Evolutionary conservation across 1,140 invertebrate genomes (phyloP), one percentile per base, ranked within the genome.

Genomic region (Sycobia sp.): DNA sequence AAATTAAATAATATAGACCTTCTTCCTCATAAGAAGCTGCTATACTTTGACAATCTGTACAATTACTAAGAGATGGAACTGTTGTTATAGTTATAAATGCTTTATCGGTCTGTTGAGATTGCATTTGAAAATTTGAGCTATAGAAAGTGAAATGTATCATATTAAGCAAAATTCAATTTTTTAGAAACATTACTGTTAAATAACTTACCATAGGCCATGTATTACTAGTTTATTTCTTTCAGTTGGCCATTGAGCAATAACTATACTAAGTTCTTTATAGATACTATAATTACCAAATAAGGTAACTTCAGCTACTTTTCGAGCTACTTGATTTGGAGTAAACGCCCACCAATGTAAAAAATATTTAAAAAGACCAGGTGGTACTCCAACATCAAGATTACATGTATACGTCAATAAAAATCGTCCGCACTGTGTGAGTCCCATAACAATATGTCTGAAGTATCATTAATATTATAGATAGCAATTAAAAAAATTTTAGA

Each of bases 351-450:
- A 90, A 70, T 91, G 88, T 55, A 91, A 77, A 50, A 84, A 81
- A 70, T 90, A 91, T 73, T 84, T 86, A 66, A 79, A 82, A 29
- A 78, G 69, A 62, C 69, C 67, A 46, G 65, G 63, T 25, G 72
- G 80, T 69, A 74, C 73, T 32, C 75, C 73, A 60, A 85, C 86
- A 76, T 89, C 87, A 64, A 82, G 76, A 34, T 75, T 85, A 65
- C 86, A 86, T 8, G 90, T 91, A 76, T 96, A 96, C 55, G 93
- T 95, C 54, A 97, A 78, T 58, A 97, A 85, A 85, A 93, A 96
- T 77, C 94, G 91, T 9, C 94, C 94, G 82, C 94, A 96, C 71
- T 93, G 90, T 23, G 93, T 94, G 69, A 96, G 90, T 9, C 95
- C 95, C 88, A 97, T 92, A 75, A 95, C 93, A 38, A 96, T 88